Evolutionary conservation across 2,113 vertebrate species (phyloP).

Genomic region (Natator depressus): DNA sequence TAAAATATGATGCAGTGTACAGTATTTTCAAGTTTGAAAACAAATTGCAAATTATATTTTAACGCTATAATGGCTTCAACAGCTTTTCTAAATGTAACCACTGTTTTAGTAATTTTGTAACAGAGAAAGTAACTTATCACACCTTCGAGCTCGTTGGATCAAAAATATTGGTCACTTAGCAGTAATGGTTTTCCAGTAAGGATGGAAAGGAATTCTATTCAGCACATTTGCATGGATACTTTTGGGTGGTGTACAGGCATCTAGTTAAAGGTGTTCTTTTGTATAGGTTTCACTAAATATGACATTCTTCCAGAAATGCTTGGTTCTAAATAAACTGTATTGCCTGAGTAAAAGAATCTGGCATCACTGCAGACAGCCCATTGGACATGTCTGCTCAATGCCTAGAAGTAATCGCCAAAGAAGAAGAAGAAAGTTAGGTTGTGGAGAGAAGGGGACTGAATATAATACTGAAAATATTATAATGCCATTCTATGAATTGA

Average conservation of each 20-base stretch:
- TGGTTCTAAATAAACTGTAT: not conserved
- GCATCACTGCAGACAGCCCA: not conserved
- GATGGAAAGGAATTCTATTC: not conserved
- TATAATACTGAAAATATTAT: not conserved
- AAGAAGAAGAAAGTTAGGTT: not conserved
- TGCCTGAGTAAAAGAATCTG: not conserved
- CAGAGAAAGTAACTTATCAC: not conserved
- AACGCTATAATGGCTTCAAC: not conserved
- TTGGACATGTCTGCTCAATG: not conserved
- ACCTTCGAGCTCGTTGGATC: not conserved
- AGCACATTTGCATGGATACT: not conserved
- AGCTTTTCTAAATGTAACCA: not conserved
- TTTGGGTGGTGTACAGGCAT: not conserved
- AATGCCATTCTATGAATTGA: not conserved
- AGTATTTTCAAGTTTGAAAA: not conserved
- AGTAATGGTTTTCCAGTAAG: not conserved
- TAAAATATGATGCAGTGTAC: not conserved
- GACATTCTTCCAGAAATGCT: not conserved
- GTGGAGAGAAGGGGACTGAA: not conserved
- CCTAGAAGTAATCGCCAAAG: not conserved
- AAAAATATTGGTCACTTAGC: not conserved
- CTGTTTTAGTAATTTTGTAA: not conserved
- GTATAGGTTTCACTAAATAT: not conserved
- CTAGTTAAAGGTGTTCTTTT: not conserved
- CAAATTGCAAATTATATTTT: not conserved